Evolutionary conservation across 2,888 invertebrate genomes (phyloP).

Genomic region (Drosophila infuscata): DNA sequence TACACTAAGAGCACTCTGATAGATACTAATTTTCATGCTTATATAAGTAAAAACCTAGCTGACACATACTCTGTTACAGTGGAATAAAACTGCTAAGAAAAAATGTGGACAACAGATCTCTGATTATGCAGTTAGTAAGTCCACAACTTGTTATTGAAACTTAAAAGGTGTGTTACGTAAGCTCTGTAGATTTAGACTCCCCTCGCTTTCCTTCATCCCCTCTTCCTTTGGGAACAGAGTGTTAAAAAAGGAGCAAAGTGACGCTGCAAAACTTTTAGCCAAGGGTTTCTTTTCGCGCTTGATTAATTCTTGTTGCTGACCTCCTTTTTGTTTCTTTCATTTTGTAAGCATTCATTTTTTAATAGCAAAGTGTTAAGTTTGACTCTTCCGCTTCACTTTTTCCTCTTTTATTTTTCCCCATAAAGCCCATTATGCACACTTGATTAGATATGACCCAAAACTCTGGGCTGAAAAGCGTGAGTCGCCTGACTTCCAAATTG

Average conservation of each 20-base stretch:
- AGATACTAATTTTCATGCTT: constrained; percentile 3
- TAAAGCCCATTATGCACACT: constrained; percentile 65
- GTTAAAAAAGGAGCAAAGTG: constrained; percentile 32
- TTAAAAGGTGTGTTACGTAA: background rate
- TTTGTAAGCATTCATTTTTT: constrained; percentile 65
- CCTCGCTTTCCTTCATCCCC: background rate
- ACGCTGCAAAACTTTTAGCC: constrained; percentile 67
- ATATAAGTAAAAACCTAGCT: background rate
- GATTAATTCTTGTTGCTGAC: constrained; percentile 66
- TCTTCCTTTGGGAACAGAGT: background rate
- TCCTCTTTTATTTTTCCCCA: background rate
- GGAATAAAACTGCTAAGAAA: background rate
- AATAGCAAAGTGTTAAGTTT: constrained; percentile 73
- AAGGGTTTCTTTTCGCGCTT: constrained; percentile 73
- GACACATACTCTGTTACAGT: background rate
- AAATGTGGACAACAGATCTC: background rate
- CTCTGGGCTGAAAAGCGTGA: constrained; percentile 19
- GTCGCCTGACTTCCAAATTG: constrained; percentile 16
- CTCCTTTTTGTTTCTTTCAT: constrained; percentile 43
- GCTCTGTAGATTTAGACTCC: background rate
- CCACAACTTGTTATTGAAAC: background rate
- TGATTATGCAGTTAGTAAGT: background rate
- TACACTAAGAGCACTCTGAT: constrained; percentile 26
- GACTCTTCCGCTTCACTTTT: constrained; percentile 53
- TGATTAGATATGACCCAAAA: constrained; percentile 59